phyloP scores from a whole-genome alignment of 2,888 invertebrate genomes.

The Drosophila mimica region DNA sequence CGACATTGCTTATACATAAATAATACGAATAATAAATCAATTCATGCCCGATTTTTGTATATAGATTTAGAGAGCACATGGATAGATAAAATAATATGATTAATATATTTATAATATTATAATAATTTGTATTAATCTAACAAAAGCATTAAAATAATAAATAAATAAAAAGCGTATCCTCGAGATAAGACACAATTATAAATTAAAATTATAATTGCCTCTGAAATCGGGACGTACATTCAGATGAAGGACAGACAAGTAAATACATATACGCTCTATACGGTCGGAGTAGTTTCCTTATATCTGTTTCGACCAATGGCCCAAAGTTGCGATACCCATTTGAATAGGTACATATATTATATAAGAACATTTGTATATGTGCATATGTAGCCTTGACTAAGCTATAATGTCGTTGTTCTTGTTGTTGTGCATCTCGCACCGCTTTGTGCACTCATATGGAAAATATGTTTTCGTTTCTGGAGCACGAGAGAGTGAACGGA shows the following conservation, averaged over 20 bases:
- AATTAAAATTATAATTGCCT: neutral
- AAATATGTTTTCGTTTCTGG: constrained; percentile 78
- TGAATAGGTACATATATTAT: neutral
- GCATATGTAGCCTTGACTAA: constrained; percentile 48
- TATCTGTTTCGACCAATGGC: neutral
- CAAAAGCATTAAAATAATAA: neutral
- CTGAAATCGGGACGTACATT: neutral
- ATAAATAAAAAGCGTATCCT: neutral
- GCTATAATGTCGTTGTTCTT: constrained; percentile 33
- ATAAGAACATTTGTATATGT: neutral
- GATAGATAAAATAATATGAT: no score
- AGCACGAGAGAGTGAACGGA: constrained; percentile 19
- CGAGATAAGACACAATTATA: neutral
- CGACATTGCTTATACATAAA: neutral
- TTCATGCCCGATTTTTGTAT: neutral
- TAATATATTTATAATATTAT: no score
- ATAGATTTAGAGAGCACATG: neutral
- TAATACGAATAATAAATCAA: no score
- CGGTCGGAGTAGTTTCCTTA: neutral
- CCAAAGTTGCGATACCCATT: neutral
- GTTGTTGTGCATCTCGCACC: constrained; percentile 56
- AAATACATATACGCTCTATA: neutral
- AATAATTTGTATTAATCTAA: neutral
- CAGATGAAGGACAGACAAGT: constrained; percentile 3
- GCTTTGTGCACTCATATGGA: constrained; percentile 79